Evolutionary conservation across 1,140 invertebrate species (phyloP).

Genomic region (Cryptotermes secundus): DNA sequence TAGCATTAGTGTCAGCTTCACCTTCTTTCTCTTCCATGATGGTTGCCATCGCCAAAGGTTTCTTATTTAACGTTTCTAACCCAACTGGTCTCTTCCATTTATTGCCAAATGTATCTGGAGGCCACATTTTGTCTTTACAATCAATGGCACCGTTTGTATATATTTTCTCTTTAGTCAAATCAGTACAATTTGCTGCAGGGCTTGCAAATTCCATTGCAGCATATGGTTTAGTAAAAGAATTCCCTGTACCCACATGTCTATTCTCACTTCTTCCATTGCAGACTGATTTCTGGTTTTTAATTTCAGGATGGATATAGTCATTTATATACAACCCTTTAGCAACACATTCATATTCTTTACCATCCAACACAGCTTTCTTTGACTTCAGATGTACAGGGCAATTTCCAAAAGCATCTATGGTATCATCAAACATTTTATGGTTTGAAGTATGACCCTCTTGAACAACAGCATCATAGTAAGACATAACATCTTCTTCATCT

Average conservation of each 20-base stretch:
- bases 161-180: neutral
- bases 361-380: neutral
- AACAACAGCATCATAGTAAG: slow-evolving; percentile 26
- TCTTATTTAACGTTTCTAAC: slow-evolving; percentile 43
- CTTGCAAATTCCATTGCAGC: neutral
- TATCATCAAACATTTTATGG: neutral
- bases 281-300: neutral
- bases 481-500: slow-evolving; percentile 21
- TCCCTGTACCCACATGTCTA: neutral
- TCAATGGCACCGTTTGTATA: too few relatives aligned
- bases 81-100: slow-evolving; percentile 24
- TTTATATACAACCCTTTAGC: slow-evolving; percentile 38
- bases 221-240: neutral
- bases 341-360: neutral
- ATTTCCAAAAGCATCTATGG: neutral
- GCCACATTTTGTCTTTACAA: neutral
- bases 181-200: neutral
- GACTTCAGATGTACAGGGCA: neutral
- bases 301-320: slow-evolving; percentile 49
- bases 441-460: slow-evolving; percentile 5
- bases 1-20: neutral
- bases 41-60: slow-evolving; percentile 64
- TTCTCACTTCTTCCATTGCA: neutral
- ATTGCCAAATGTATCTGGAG: neutral
- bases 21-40: slow-evolving; percentile 65